Percentiles rank a stretch among this genome's conserved stretches.
Conservation (phyloP, 2,797 vertebrate species). For the Pelodytes ibericus region DNA sequence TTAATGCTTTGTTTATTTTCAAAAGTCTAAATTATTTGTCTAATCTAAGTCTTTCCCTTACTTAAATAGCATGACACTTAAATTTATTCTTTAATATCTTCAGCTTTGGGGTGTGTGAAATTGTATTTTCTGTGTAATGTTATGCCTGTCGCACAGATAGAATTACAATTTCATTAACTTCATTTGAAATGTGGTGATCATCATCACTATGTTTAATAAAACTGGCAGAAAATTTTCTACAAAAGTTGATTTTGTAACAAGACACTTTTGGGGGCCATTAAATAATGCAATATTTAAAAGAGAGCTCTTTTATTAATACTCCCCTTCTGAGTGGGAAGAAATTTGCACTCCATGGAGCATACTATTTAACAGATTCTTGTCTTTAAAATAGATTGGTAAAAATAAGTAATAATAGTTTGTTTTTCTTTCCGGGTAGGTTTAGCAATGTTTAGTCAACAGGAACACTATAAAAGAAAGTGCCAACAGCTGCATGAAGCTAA, state of each 20-base stretch:
- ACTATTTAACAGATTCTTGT: no score
- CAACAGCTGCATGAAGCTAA: no score
- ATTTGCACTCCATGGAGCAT: no score
- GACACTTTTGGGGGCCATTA: constrained; percentile 20
- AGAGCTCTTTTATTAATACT: neutral
- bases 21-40: neutral
- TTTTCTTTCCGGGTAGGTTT: no score
- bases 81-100: constrained; percentile 38
- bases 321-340: neutral
- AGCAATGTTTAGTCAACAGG: no score
- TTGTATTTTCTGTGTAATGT: constrained; percentile 28
- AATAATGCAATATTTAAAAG: neutral
- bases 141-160: constrained; percentile 9
- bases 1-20: neutral
- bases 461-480: no score
- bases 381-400: no score
- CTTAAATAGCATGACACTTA: neutral
- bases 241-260: constrained; percentile 24
- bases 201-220: constrained; percentile 3
- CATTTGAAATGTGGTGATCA: constrained; percentile 38
- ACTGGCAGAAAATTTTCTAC: constrained; percentile 6
- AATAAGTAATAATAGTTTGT: no score
- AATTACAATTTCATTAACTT: constrained; percentile 41
- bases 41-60: constrained; percentile 4
- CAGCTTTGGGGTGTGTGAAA: constrained; percentile 26